A percentile compares a stretch with the other conserved stretches of the same genome.
Evolutionary conservation across 2,113 vertebrate genomes (phyloP).

Genomic region (Loxodonta africana): DNA sequence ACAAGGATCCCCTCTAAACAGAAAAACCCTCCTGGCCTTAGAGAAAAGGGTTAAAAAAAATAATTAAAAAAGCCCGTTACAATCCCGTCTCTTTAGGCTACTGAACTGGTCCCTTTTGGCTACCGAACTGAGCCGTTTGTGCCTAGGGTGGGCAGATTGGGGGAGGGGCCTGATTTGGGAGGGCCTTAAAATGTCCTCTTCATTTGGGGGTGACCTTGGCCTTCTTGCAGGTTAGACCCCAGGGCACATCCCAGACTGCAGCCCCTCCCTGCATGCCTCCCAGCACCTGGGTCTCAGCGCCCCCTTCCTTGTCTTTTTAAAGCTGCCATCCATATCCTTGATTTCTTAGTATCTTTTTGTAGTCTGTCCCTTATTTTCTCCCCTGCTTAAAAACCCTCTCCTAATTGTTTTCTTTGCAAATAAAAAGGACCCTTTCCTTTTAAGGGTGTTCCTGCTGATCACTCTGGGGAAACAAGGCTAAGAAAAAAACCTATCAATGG

Average conservation of each 20-base stretch:
- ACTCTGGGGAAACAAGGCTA: neutral
- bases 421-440: constrained; percentile 39
- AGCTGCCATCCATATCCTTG: neutral
- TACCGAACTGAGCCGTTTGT: neutral
- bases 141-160: neutral
- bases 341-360: neutral
- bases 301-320: neutral
- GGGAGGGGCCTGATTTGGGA: neutral
- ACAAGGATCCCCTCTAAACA: neutral
- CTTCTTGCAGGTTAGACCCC: neutral
- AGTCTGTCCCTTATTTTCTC: neutral
- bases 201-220: neutral
- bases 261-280: neutral
- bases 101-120: neutral
- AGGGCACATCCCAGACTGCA: neutral
- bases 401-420: constrained; percentile 22
- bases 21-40: constrained; percentile 12
- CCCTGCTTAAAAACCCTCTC: neutral
- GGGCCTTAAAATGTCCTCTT: neutral
- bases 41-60: neutral
- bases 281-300: neutral
- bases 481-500: neutral
- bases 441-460: neutral
- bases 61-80: neutral
- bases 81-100: neutral